Conservation (phyloP, 2,797 vertebrate species). For the Pelobates cultripes region DNA sequence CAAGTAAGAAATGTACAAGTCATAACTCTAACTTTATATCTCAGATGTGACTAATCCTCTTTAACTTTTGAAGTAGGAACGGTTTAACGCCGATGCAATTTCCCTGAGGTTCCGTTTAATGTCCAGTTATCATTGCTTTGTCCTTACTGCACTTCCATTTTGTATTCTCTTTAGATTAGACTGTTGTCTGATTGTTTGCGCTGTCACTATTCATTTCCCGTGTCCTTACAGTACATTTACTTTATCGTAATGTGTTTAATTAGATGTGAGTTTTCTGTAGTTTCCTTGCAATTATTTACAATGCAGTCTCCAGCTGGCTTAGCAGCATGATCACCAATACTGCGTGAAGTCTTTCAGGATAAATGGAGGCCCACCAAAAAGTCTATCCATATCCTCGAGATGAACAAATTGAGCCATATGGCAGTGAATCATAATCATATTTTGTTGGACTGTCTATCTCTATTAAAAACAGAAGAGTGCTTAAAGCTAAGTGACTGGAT, state of each 20-base stretch:
- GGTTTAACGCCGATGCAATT: not conserved
- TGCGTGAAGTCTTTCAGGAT: constrained; percentile 15
- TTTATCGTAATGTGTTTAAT: constrained; percentile 21
- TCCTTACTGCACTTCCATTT: too few relatives aligned
- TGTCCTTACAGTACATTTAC: constrained; percentile 5
- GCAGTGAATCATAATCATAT: not conserved
- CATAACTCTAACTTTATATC: too few relatives aligned
- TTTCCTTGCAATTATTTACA: constrained; percentile 18
- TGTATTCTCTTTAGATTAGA: too few relatives aligned
- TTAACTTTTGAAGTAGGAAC: not conserved
- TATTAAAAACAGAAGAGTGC: not conserved
- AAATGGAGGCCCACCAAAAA: not conserved
- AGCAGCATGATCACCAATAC: constrained; percentile 20
- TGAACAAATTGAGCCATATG: not conserved
- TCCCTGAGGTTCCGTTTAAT: too few relatives aligned
- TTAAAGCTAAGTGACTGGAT: not conserved
- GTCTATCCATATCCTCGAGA: not conserved
- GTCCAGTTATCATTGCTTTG: too few relatives aligned
- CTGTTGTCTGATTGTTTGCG: too few relatives aligned
- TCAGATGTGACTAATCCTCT: not conserved
- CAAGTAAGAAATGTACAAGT: too few relatives aligned
- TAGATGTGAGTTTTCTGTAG: constrained; percentile 6
- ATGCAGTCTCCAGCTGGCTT: constrained; percentile 22
- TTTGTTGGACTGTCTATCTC: not conserved
- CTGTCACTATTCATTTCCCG: not conserved